Base-by-base conservation (phyloP, 2,113 vertebrate species). In the Campylorhamphus procurvoides region DNA sequence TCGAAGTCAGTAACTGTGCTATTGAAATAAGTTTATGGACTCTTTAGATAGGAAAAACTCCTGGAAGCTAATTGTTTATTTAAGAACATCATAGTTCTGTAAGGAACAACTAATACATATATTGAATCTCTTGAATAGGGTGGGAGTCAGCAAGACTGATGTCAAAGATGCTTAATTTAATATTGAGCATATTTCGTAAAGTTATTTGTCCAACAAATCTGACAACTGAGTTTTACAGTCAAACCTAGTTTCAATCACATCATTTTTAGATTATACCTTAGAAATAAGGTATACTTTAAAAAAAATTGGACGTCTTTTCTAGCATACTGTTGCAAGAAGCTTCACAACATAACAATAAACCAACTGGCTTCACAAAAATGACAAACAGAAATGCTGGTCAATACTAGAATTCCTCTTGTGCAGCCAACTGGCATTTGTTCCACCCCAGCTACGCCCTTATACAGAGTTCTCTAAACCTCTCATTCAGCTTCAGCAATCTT, bases 21-120 rank as follows among this genome's bases (percentile, higher is more conserved):
- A 66, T 18, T n/a, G 5, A 6, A 40, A 0, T 4, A 84, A 58
- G 7, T 55, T 82, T 37, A 78, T 0, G 0, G n/a, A 79, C 53
- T 46, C 25, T 75, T 82, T 23, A 85, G 11, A 47, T 8, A 42
- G 1, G 2, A 82, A 71, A 88, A 49, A 14, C 5, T 23, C n/a
- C 35, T 66, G 29, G 9, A 72, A 68, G 29, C 23, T 6, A 40
- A 7, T 33, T 10, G 39, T 46, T 46, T 46, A 47, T 62, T 58
- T 69, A 39, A 71, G n/a, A 92, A 83, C 3, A 35, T 28, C 16
- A 60, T 14, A 0, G 0, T 25, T 63, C 19, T 31, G 3, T 13
- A 69, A 56, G 8, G 10, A 80, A 35, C 2, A 91, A 52, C 15
- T 29, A 56, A 64, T 8, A 29, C 2, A 56, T 14, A 33, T 86